A percentile compares a stretch with the other conserved stretches of the same genome.
Evolutionary conservation across 2,888 invertebrate genomes (phyloP).

Genomic region (Ypsolopha sequella): DNA sequence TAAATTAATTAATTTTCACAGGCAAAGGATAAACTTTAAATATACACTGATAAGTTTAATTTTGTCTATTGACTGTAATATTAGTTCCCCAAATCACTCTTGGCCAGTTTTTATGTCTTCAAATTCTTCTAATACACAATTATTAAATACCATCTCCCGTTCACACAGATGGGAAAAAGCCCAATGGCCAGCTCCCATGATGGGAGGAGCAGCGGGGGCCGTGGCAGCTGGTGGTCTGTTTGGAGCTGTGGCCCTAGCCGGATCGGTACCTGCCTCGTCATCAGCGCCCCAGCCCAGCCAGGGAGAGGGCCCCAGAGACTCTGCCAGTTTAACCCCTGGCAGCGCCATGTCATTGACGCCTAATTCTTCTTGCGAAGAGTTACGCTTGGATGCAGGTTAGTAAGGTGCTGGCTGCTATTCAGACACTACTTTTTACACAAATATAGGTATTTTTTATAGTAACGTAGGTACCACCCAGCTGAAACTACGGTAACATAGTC

Average conservation of each 20-base stretch:
- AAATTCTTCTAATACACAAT: too few relatives aligned
- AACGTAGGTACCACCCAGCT: too few relatives aligned
- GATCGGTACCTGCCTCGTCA: constrained; percentile 50
- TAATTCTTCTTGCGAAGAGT: constrained; percentile 81
- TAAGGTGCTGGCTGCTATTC: not conserved
- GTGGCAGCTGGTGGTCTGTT: constrained; percentile 56
- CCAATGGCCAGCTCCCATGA: constrained; percentile 55
- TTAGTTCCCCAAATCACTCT: too few relatives aligned
- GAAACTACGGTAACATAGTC: too few relatives aligned
- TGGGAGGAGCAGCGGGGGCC: constrained; percentile 51
- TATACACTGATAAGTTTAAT: too few relatives aligned
- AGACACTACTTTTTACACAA: too few relatives aligned
- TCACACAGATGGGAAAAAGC: constrained; percentile 81
- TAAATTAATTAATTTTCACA: too few relatives aligned
- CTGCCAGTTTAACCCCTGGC: constrained; percentile 67
- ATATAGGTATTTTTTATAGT: too few relatives aligned
- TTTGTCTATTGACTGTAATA: too few relatives aligned
- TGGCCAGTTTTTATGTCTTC: too few relatives aligned
- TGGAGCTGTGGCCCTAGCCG: constrained; percentile 60
- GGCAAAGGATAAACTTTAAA: too few relatives aligned
- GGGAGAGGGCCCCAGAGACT: constrained; percentile 52
- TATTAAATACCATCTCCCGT: not conserved
- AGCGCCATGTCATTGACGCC: constrained; percentile 78
- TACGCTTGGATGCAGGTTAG: constrained; percentile 51
- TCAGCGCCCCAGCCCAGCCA: constrained; percentile 28